These are phyloP conservation scores for Hiodon tergisus DNA, from an alignment of 2,113 vertebrate species.

Conservation along the genomic window DNA sequence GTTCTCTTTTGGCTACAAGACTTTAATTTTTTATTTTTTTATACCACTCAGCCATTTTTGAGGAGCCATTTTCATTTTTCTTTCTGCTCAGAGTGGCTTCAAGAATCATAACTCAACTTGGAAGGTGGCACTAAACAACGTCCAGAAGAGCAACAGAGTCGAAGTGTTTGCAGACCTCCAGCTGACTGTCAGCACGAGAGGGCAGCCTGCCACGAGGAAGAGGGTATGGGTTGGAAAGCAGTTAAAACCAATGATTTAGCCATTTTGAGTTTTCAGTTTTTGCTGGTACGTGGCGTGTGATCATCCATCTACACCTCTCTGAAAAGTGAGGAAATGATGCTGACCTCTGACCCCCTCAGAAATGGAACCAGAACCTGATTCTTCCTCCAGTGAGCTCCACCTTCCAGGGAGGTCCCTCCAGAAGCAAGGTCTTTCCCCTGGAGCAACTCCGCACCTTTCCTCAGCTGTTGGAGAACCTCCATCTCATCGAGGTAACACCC, in stretches of 20 bases:
- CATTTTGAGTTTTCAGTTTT: not conserved
- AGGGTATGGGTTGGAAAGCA: conserved; percentile 46
- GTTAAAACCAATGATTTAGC: not conserved
- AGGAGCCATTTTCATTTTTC: conserved; percentile 27
- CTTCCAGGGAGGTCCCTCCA: conserved; percentile 23
- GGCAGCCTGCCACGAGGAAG: conserved; percentile 47
- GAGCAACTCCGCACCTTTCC: conserved; percentile 72
- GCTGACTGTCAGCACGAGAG: conserved; percentile 29
- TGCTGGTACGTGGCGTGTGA: not conserved
- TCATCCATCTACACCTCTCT: not conserved
- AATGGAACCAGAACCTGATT: conserved; percentile 61
- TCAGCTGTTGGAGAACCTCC: conserved; percentile 79
- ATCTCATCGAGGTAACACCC: conserved; percentile 71
- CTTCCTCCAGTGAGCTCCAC: conserved; percentile 47
- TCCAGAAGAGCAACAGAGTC: conserved; percentile 61
- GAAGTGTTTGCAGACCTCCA: conserved; percentile 29
- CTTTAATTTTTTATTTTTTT: too few species aligned
- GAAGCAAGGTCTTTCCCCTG: conserved; percentile 61
- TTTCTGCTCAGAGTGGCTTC: conserved; percentile 65
- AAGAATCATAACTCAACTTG: conserved; percentile 70
- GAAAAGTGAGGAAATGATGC: not conserved
- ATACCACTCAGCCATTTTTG: too few species aligned
- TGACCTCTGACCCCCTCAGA: conserved; percentile 56
- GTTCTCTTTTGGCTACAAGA: not conserved
- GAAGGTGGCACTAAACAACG: conserved; percentile 61